These are phyloP conservation scores for Candoia aspera DNA, from an alignment of 2,113 vertebrate genomes.

Conservation along the genomic window DNA sequence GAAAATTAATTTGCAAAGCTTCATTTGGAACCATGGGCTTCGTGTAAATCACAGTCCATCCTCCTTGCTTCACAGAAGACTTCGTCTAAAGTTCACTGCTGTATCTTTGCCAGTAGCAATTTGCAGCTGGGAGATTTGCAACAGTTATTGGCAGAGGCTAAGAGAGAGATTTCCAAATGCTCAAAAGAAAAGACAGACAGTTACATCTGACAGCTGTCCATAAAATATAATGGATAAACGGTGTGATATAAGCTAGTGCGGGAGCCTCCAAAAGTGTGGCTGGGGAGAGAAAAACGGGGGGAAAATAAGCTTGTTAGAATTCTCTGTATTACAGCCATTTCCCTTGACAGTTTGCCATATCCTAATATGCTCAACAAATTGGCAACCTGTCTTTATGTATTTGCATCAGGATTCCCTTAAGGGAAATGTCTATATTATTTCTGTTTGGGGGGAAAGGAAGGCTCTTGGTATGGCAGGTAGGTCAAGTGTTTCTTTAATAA, in stretches of 20 bases:
- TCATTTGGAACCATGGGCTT: conserved; percentile 16
- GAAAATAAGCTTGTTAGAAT: conserved; percentile 94
- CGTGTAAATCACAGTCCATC: conserved; percentile 37
- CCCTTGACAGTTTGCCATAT: conserved; percentile 80
- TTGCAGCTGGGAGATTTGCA: conserved; percentile 58
- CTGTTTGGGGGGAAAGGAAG: conserved; percentile 87
- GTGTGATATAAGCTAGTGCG: conserved; percentile 81
- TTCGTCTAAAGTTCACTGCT: conserved; percentile 4
- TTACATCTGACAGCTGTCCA: conserved; percentile 80
- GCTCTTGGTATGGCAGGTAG: conserved; percentile 89
- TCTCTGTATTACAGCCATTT: conserved; percentile 78
- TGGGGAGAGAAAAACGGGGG: conserved; percentile 63
- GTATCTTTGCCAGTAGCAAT: conserved; percentile 21
- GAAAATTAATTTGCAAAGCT: conserved; percentile 5
- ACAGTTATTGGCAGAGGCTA: conserved; percentile 75
- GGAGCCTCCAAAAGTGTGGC: conserved; percentile 77
- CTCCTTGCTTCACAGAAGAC: conserved; percentile 10
- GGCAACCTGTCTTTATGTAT: conserved; percentile 89
- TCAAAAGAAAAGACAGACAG: conserved; percentile 62
- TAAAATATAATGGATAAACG: conserved; percentile 75
- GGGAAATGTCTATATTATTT: conserved; percentile 87
- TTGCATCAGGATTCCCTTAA: conserved; percentile 91
- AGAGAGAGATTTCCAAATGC: conserved; percentile 35
- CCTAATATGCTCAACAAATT: conserved; percentile 85
- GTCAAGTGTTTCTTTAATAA: conserved; percentile 94